Conservation (phyloP, 1,140 invertebrate genomes). For the Panagrolaimus sp. region DNA sequence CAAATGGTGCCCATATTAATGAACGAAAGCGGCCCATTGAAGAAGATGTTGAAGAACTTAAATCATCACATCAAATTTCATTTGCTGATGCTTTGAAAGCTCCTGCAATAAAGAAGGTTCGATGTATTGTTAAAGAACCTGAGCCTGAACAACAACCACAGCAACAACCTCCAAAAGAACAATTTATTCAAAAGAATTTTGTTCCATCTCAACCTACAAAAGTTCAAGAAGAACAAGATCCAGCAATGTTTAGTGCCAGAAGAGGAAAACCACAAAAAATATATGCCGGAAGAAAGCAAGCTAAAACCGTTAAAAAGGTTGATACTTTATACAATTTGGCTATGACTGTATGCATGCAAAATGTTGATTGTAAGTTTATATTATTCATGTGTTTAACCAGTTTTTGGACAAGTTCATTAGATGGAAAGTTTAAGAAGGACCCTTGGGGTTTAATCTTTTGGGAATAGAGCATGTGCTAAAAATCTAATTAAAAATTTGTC, state of each 20-base stretch:
- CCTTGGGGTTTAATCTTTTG: too few species aligned
- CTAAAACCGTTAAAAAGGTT: background rate
- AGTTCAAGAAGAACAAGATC: too few species aligned
- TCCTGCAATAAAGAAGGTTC: background rate
- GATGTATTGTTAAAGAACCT: too few species aligned
- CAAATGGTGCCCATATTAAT: background rate
- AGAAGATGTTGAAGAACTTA: background rate
- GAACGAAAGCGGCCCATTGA: background rate
- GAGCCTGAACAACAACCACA: too few species aligned
- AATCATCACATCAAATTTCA: background rate
- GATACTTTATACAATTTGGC: slow-evolving; percentile 2
- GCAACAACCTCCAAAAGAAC: too few species aligned
- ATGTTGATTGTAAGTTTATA: slow-evolving; percentile 9
- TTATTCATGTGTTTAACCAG: background rate
- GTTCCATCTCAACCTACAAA: too few species aligned
- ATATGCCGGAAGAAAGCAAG: background rate
- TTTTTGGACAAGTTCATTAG: background rate
- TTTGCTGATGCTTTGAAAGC: slow-evolving; percentile 3
- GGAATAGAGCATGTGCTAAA: too few species aligned
- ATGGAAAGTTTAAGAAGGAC: too few species aligned
- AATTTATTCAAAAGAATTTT: too few species aligned
- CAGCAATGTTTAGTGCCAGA: background rate
- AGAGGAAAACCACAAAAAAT: slow-evolving; percentile 7
- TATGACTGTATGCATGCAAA: slow-evolving; percentile 6
- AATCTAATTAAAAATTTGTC: too few species aligned